Conservation (phyloP, 1,140 invertebrate species). For the Coenobita brevimanus region DNA sequence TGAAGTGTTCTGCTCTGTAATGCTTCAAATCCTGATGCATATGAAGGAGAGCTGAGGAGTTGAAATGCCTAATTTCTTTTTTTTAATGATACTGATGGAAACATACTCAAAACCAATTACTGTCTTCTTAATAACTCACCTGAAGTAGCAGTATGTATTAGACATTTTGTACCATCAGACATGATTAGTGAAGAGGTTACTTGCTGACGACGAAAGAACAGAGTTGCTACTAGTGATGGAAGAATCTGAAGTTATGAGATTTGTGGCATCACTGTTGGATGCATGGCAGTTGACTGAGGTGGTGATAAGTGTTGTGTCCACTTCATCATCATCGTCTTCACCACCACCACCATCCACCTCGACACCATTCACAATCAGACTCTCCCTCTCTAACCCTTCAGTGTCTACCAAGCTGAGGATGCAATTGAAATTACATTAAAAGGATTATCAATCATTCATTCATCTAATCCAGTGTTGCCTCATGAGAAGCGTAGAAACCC, state of each 20-base stretch:
- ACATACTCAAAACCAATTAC: no score
- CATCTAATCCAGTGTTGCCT: no score
- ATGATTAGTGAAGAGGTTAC: conserved; percentile 11
- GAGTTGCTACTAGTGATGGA: neutral
- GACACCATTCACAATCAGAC: conserved; percentile 42
- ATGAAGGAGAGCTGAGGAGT: no score
- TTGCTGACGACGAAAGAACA: neutral
- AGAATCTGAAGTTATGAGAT: conserved; percentile 19
- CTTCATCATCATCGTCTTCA: conserved; percentile 38
- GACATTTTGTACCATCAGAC: conserved; percentile 1
- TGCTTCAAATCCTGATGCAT: no score
- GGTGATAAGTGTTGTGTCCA: conserved; percentile 49
- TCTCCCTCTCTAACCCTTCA: conserved; percentile 52
- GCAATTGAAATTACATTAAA: neutral
- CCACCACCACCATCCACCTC: conserved; percentile 16
- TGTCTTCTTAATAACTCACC: no score
- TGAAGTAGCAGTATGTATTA: no score
- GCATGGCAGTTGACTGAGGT: conserved; percentile 11
- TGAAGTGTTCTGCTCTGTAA: no score
- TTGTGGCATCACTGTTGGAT: neutral
- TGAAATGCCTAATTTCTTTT: no score
- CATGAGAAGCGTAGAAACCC: no score
- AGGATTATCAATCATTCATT: no score
- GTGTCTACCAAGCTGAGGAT: conserved; percentile 56
- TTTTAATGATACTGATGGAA: no score